These are phyloP conservation scores for Volucella bombylans DNA, from an alignment of 2,888 invertebrate species.

Conservation along the genomic window DNA sequence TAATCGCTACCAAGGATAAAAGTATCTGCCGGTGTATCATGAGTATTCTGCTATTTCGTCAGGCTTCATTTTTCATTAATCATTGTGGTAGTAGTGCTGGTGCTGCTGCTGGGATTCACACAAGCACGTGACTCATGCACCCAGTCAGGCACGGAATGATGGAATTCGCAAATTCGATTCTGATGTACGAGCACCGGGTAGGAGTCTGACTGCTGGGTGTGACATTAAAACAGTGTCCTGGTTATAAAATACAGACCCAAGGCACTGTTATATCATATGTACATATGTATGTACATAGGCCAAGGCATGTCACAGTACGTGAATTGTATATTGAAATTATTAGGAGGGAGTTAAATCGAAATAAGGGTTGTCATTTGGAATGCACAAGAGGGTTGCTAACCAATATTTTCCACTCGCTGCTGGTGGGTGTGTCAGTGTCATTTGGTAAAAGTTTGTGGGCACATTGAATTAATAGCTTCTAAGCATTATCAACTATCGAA, in stretches of 20 bases:
- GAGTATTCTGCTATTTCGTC: slow-evolving; percentile 55
- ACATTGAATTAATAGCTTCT: slow-evolving; percentile 30
- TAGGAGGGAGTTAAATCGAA: slow-evolving; percentile 16
- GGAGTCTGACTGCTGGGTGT: too few relatives aligned
- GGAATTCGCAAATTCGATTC: slow-evolving; percentile 58
- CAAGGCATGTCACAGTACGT: slow-evolving; percentile 9
- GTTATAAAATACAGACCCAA: slow-evolving; percentile 8
- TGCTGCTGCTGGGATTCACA: slow-evolving; percentile 8
- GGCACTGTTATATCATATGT: background rate
- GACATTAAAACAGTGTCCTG: slow-evolving; percentile 40
- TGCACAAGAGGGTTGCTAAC: slow-evolving; percentile 33
- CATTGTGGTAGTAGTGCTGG: slow-evolving; percentile 17
- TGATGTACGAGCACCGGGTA: slow-evolving; percentile 9
- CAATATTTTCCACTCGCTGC: slow-evolving; percentile 14
- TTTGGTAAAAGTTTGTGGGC: slow-evolving; percentile 22
- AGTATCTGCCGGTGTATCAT: slow-evolving; percentile 1
- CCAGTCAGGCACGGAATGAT: slow-evolving; percentile 36
- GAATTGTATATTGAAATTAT: slow-evolving; percentile 18
- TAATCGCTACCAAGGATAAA: background rate
- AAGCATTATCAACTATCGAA: slow-evolving; percentile 29
- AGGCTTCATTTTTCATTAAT: slow-evolving; percentile 65
- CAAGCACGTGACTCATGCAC: slow-evolving; percentile 20
- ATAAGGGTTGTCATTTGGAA: slow-evolving; percentile 38
- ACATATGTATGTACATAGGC: too few relatives aligned
- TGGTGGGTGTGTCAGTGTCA: background rate